Percentiles rank a stretch among this genome's conserved stretches.
Conservation (phyloP, 2,888 invertebrate species). For the Monopis laevigella region DNA sequence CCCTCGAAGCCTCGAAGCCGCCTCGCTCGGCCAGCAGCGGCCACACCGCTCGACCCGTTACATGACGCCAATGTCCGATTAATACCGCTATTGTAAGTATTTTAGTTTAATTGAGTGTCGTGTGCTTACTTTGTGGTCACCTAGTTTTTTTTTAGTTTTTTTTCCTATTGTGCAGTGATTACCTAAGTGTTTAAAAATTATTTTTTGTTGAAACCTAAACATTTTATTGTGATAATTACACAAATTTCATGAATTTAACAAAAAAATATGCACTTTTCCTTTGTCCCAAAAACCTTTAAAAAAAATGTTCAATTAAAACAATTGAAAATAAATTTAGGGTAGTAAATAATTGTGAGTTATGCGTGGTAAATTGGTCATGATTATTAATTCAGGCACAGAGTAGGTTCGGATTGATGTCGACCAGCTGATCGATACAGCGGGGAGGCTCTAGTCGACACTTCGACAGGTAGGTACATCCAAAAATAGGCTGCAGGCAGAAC, state of each 20-base stretch:
- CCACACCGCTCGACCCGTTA: conserved; percentile 24
- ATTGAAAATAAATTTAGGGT: background rate
- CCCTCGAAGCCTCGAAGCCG: conserved; percentile 15
- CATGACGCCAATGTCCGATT: conserved; percentile 45
- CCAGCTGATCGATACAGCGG: conserved; percentile 14
- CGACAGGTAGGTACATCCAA: background rate
- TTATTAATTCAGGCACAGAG: conserved; percentile 4
- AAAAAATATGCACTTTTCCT: background rate
- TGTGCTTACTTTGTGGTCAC: no score
- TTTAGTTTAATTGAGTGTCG: no score
- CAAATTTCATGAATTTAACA: no score
- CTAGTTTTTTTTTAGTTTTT: no score
- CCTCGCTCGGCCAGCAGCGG: conserved; percentile 21
- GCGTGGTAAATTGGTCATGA: background rate
- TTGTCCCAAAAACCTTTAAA: no score
- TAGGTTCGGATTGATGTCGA: background rate
- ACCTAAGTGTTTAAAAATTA: no score
- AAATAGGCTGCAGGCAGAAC: conserved; percentile 2
- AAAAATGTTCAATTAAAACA: no score
- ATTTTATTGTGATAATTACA: no score
- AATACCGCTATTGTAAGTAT: conserved; percentile 41
- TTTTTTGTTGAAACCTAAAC: no score
- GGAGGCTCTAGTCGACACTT: conserved; percentile 1
- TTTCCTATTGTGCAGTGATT: no score
- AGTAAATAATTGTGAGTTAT: background rate